These are phyloP conservation scores for Planiliza haematocheilus DNA, from an alignment of 2,113 vertebrate genomes.

Conservation along the genomic window DNA sequence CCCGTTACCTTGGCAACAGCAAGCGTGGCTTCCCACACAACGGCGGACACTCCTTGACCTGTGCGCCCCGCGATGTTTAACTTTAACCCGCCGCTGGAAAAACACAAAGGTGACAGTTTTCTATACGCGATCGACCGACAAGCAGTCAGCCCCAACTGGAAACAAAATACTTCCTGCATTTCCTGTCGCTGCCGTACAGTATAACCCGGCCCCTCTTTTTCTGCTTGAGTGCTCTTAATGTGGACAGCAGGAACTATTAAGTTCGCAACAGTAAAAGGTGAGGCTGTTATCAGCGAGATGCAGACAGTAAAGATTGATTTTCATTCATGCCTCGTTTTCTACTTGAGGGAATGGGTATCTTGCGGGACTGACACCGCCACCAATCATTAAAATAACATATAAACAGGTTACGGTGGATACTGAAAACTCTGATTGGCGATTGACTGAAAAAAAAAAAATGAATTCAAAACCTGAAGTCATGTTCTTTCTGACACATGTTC, in stretches of 20 bases:
- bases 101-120: not conserved
- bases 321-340: no score
- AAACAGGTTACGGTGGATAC: no score
- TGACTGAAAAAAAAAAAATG: no score
- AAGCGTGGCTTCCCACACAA: not conserved
- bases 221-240: not conserved
- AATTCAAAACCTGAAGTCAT: no score
- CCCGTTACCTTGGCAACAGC: conserved; percentile 34
- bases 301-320: no score
- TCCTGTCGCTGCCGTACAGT: not conserved
- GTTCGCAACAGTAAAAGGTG: not conserved
- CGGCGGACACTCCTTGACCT: not conserved
- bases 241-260: not conserved
- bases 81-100: not conserved
- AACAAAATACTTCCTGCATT: not conserved
- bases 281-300: not conserved
- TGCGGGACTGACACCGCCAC: no score
- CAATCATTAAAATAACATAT: no score
- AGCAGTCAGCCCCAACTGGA: no score
- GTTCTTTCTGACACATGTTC: no score
- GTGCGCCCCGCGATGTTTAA: not conserved
- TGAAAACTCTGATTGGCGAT: no score
- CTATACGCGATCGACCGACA: no score
- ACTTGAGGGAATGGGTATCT: no score
- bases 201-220: not conserved